Evolutionary conservation across 1,140 invertebrate species (phyloP).

Genomic region (Adoxophyes honmai): DNA sequence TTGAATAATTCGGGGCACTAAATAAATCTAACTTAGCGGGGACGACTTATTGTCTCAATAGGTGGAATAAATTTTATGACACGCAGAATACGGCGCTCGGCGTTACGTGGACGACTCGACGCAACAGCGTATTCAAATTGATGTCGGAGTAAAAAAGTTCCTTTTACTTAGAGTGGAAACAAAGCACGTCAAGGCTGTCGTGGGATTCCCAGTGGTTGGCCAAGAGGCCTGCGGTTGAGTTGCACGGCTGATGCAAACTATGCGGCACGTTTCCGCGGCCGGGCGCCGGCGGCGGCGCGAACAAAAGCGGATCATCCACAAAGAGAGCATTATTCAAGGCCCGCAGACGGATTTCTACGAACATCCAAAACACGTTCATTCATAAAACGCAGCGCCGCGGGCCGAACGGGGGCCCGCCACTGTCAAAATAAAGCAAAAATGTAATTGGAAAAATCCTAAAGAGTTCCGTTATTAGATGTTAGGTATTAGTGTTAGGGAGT

Average conservation of each 20-base stretch:
- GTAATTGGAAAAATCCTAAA: slow-evolving; percentile 2
- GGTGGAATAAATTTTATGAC: slow-evolving; percentile 13
- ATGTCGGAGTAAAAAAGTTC: slow-evolving; percentile 27
- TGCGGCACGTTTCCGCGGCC: slow-evolving; percentile 43
- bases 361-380: slow-evolving; percentile 49
- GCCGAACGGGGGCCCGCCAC: slow-evolving; percentile 35
- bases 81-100: neutral
- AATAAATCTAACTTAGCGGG: neutral
- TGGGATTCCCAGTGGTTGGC: slow-evolving; percentile 40
- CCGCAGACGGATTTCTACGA: slow-evolving; percentile 37
- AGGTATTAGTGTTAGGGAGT: no score
- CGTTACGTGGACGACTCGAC: neutral
- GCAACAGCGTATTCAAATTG: slow-evolving; percentile 30
- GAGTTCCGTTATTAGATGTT: slow-evolving; percentile 3
- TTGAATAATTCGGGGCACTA: neutral
- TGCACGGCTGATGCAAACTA: slow-evolving; percentile 34
- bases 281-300: slow-evolving; percentile 17
- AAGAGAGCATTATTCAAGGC: slow-evolving; percentile 27
- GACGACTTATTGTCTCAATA: neutral
- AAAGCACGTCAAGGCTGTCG: slow-evolving; percentile 43
- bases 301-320: slow-evolving; percentile 36
- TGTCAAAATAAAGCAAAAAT: slow-evolving; percentile 36
- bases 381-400: slow-evolving; percentile 37
- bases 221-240: slow-evolving; percentile 41
- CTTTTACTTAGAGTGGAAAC: slow-evolving; percentile 31